These are phyloP conservation scores for Amazona vittata DNA, from an alignment of 2,113 vertebrate genomes.

Conservation along the genomic window DNA sequence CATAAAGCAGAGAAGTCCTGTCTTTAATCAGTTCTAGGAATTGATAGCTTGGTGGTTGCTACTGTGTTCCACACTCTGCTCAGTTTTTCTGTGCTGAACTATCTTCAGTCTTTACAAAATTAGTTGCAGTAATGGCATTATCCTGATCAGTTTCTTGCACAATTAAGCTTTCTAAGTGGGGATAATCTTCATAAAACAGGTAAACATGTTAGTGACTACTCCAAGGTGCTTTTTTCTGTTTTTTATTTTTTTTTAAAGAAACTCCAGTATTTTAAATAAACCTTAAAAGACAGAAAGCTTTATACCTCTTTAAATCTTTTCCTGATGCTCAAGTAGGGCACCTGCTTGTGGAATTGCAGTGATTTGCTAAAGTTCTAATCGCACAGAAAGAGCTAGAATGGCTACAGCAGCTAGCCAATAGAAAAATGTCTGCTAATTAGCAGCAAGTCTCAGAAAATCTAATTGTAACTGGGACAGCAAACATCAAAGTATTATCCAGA, in stretches of 20 bases:
- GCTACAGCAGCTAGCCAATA: not conserved
- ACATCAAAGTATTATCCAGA: not conserved
- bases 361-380: not conserved
- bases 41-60: not conserved
- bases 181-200: not conserved
- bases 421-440: not conserved
- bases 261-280: not conserved
- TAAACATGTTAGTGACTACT: accelerated
- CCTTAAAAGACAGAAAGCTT: not conserved
- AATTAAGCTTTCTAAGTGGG: not conserved
- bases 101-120: not conserved
- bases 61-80: not conserved
- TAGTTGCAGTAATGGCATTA: not conserved
- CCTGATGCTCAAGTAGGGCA: not conserved
- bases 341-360: not conserved
- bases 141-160: not conserved
- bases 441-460: not conserved
- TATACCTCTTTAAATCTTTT: not conserved
- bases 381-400: not conserved
- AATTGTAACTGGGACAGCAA: not conserved
- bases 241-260: not conserved
- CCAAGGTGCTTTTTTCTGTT: not conserved
- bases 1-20: not conserved
- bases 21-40: not conserved
- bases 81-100: not conserved